Evolutionary conservation across 2,113 vertebrate genomes (phyloP).

Genomic region (Anseranas semipalmata): DNA sequence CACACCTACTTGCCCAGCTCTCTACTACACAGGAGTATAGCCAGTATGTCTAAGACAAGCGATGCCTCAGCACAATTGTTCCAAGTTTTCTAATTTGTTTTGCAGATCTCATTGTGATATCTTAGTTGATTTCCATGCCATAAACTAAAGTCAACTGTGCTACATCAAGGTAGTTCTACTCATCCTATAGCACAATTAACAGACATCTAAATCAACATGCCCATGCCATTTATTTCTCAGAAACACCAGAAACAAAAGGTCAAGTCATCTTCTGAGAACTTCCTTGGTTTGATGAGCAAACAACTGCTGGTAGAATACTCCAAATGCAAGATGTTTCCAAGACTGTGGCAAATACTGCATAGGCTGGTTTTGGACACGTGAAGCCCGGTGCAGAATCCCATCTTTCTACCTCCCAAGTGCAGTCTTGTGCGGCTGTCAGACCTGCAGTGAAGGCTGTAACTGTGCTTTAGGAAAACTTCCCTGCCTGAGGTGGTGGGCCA

Average conservation of each 20-base stretch:
- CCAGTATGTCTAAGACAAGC: background rate
- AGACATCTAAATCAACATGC: conserved; percentile 21
- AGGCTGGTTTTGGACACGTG: background rate
- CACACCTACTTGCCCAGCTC: background rate
- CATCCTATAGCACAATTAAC: background rate
- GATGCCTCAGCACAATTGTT: background rate
- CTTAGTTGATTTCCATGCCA: background rate
- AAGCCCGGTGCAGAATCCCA: background rate
- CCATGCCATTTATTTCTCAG: conserved; percentile 58
- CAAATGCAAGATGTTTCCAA: background rate
- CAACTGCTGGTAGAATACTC: conserved; percentile 1
- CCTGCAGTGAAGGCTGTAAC: background rate
- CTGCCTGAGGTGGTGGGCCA: conserved; percentile 94
- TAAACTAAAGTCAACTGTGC: background rate
- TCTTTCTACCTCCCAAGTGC: background rate
- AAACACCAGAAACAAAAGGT: conserved; percentile 21
- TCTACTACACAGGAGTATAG: no score
- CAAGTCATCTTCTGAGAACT: conserved; percentile 2
- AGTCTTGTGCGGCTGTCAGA: background rate
- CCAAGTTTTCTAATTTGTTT: background rate
- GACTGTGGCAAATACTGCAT: background rate
- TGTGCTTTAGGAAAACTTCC: conserved; percentile 89
- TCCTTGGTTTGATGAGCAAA: conserved; percentile 17
- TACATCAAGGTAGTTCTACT: background rate
- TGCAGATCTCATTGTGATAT: background rate